phyloP scores from a whole-genome alignment of 2,888 invertebrate species.

The Pyrrhia umbra region DNA sequence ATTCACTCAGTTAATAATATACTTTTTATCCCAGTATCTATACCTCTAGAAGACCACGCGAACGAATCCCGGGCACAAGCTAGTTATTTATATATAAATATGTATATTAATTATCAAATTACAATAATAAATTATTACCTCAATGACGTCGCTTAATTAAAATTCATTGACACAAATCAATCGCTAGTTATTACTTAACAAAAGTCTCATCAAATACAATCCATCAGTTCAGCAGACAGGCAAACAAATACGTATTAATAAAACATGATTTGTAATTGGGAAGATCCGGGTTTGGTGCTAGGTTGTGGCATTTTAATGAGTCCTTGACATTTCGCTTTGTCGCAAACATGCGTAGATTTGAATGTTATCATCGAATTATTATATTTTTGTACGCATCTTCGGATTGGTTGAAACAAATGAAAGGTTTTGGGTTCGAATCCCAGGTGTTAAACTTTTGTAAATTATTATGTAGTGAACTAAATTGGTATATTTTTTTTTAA shows the following conservation, averaged over 20 bases:
- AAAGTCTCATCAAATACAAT: constrained; percentile 21
- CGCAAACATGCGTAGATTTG: constrained; percentile 28
- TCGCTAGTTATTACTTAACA: constrained; percentile 3
- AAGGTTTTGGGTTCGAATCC: not conserved
- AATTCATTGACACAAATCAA: not conserved
- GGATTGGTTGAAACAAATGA: not conserved
- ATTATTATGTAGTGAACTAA: no score
- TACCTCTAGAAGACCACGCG: no score
- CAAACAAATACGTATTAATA: constrained; percentile 40
- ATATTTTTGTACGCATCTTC: constrained; percentile 30
- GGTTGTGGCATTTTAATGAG: constrained; percentile 30
- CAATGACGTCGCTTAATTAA: not conserved
- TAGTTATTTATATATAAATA: not conserved
- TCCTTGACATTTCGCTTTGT: constrained; percentile 55
- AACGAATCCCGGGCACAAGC: no score
- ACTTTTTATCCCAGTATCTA: no score
- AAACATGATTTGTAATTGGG: constrained; percentile 43
- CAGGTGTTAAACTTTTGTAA: not conserved
- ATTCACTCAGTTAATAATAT: no score
- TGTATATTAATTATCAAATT: not conserved
- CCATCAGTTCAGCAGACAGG: constrained; percentile 28
- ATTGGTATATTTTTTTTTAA: no score
- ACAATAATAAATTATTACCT: not conserved
- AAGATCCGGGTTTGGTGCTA: constrained; percentile 48
- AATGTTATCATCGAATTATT: constrained; percentile 1